phyloP scores from a whole-genome alignment of 1,140 invertebrate species.

The Drosophila ogumai region DNA sequence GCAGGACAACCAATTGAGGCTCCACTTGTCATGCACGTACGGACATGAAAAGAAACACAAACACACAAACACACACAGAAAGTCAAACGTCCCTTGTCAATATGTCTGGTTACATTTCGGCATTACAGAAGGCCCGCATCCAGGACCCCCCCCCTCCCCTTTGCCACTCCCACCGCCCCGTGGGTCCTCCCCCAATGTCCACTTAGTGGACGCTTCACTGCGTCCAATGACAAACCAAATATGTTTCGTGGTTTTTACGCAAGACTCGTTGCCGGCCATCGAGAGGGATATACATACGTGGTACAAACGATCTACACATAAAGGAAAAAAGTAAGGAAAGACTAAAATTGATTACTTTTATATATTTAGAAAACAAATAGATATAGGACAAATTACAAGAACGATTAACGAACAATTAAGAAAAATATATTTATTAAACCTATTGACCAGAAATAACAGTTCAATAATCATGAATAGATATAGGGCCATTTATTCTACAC shows the following conservation, averaged over 20 bases:
- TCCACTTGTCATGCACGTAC: slow-evolving; percentile 64
- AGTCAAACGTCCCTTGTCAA: slow-evolving; percentile 68
- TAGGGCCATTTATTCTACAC: too few species aligned
- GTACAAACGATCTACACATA: slow-evolving; percentile 6
- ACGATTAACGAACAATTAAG: too few species aligned
- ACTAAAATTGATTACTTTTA: too few species aligned
- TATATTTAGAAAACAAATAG: too few species aligned
- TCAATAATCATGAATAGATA: too few species aligned
- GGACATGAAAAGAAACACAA: slow-evolving; percentile 68
- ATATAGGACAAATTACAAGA: too few species aligned
- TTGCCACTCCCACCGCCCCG: background rate
- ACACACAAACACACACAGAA: slow-evolving; percentile 35
- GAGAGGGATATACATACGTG: background rate
- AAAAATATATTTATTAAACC: too few species aligned
- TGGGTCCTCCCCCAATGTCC: slow-evolving; percentile 10
- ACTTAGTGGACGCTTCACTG: slow-evolving; percentile 58
- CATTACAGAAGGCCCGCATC: slow-evolving; percentile 41
- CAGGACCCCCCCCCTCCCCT: background rate
- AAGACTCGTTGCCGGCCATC: slow-evolving; percentile 54
- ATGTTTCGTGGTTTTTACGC: slow-evolving; percentile 83
- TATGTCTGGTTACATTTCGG: slow-evolving; percentile 76
- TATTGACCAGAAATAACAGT: too few species aligned
- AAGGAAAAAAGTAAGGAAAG: background rate
- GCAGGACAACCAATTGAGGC: slow-evolving; percentile 74
- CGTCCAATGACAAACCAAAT: slow-evolving; percentile 83